Conservation (phyloP, 2,888 invertebrate species). For the Ceratothoa steindachneri region DNA sequence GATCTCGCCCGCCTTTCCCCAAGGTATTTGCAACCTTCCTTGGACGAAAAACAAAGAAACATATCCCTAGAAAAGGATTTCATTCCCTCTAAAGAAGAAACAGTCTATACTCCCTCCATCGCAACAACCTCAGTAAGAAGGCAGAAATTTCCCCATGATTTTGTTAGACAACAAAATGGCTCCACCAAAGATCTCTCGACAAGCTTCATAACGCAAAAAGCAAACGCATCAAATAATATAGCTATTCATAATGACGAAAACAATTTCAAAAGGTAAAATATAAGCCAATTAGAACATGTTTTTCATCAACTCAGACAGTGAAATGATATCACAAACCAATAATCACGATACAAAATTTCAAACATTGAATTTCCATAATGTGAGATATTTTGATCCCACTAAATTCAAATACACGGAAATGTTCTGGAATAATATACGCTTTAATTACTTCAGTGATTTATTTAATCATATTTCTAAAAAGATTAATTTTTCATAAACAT, state of each 20-base stretch:
- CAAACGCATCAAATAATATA: background rate
- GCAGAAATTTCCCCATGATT: constrained; percentile 6
- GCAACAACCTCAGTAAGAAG: background rate
- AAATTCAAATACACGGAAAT: no score
- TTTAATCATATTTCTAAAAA: no score
- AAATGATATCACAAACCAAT: no score
- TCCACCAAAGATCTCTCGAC: background rate
- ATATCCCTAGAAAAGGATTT: background rate
- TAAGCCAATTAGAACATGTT: no score
- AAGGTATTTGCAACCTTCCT: background rate
- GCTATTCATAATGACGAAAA: background rate
- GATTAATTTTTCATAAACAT: no score
- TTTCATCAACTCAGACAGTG: no score
- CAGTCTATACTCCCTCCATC: background rate
- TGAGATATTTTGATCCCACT: no score
- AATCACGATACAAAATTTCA: no score
- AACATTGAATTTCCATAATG: no score
- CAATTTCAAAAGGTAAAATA: background rate
- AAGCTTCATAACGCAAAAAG: background rate
- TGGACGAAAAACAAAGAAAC: background rate
- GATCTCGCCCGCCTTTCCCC: background rate
- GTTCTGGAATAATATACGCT: no score
- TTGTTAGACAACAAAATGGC: background rate
- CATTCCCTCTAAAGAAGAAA: background rate
- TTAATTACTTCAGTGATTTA: no score